phyloP scores from a whole-genome alignment of 1,140 invertebrate species.

The Sminthurinus signatus region DNA sequence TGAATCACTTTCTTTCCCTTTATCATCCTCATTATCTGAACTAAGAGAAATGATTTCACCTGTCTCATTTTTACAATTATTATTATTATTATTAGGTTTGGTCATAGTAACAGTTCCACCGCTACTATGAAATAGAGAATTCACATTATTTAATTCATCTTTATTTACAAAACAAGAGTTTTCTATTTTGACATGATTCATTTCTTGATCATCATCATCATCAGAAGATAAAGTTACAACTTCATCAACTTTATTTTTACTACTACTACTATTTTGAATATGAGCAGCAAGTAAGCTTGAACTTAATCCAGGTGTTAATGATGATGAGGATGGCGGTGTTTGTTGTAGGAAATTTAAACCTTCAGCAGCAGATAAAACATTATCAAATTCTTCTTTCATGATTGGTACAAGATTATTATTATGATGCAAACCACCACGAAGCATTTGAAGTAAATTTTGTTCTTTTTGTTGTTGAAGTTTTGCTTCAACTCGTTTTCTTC shows the following conservation, averaged over 20 bases:
- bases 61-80: conserved; percentile 5
- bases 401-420: too few relatives aligned
- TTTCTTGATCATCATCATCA: background rate
- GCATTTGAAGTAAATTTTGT: background rate
- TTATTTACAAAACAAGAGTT: background rate
- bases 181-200: background rate
- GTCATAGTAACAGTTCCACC: conserved; percentile 44
- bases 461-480: conserved; percentile 64
- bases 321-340: too few relatives aligned
- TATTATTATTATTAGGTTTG: conserved; percentile 48
- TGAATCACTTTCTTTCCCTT: conserved; percentile 51
- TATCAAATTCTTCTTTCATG: too few relatives aligned
- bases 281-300: too few relatives aligned
- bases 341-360: too few relatives aligned
- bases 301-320: too few relatives aligned
- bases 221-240: conserved; percentile 20
- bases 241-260: too few relatives aligned
- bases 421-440: background rate
- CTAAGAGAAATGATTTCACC: background rate
- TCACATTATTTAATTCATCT: background rate
- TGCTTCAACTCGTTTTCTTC: conserved; percentile 48
- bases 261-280: too few relatives aligned
- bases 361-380: too few relatives aligned
- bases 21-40: conserved; percentile 53
- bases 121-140: conserved; percentile 40